phyloP scores from a whole-genome alignment of 1,140 invertebrate species.

The Eulimnadia texana region DNA sequence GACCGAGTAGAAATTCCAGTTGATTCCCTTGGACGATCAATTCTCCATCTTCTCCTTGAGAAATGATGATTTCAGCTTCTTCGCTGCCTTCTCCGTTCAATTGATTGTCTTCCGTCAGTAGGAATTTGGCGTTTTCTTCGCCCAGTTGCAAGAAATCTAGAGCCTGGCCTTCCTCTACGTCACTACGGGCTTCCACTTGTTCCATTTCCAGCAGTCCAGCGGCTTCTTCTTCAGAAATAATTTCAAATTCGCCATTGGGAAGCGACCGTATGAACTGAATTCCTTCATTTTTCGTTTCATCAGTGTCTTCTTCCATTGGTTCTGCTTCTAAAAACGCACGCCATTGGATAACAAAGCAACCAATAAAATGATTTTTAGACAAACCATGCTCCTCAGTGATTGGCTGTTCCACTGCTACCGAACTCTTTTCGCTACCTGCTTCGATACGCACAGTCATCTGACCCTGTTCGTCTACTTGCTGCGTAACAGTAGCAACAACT shows the following conservation, averaged over 20 bases:
- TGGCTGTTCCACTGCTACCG: background rate
- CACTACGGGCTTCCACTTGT: background rate
- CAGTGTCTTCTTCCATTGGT: background rate
- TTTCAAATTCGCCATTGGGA: conserved; percentile 34
- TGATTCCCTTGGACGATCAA: conserved; percentile 3
- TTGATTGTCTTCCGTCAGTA: background rate
- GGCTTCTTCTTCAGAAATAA: conserved; percentile 32
- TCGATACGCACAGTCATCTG: conserved; percentile 33
- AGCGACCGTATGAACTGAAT: conserved; percentile 35
- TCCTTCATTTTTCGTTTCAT: conserved; percentile 18
- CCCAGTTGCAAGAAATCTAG: background rate
- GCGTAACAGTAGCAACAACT: conserved; percentile 35
- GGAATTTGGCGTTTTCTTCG: background rate
- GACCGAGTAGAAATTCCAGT: background rate
- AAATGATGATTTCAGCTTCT: conserved; percentile 5
- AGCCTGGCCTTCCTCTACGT: background rate
- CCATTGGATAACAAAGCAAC: background rate
- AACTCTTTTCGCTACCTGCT: conserved; percentile 16
- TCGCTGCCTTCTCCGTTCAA: background rate
- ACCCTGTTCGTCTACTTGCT: conserved; percentile 30
- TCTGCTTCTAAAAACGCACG: background rate
- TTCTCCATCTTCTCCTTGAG: conserved; percentile 3
- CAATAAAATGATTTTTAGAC: background rate
- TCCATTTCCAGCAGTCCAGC: conserved; percentile 18
- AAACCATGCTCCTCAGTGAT: background rate